Base-by-base conservation (phyloP, 1,140 invertebrate species). In the Idris sp. region DNA sequence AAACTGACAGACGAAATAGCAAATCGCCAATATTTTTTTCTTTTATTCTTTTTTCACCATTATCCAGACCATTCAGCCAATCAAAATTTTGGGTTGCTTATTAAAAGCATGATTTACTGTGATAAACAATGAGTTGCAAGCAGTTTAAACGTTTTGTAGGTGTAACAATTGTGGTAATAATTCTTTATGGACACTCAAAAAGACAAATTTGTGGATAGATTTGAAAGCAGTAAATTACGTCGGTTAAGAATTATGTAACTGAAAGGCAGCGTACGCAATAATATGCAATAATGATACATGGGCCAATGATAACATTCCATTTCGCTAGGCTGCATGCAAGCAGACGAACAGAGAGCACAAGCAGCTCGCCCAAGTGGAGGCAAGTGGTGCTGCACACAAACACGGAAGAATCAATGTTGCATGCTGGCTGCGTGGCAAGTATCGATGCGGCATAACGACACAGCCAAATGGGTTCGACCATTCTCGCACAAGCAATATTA, bases 401-500 rank as follows among this genome's bases (percentile, higher is more conserved):
- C 31, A 51, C 44, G 36, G 59, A 59, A 53, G 74, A 71, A 76
- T 76, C 65, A 75, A 75, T 75, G 73, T 69, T 75, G 49, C 58
- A 73, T 65, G 74, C 75, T 76, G 71, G 68, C 72, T 76, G 48
- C 76, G 76, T 75, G 77, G 75, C 81, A 79, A 83, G 74, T 80
- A 80, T 78, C 78, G 80, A 84, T 84, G 77, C 81, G 74, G 79
- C 77, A 78, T 81, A 83, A 83, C 80, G 79, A 80, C 77, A 81
- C 79, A 80, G 68, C 79, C 80, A 80, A 85, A 85, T 83, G 82
- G n/a, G 79, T 80, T 76, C 76, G 67, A 76, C 79, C 77, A 81
- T 82, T 82, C 79, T 81, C 79, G 77, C 74, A 74, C 72, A 75
- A n/a, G 79, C 82, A 76, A 84, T 85, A 84, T 85, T 85, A 84